phyloP scores from a whole-genome alignment of 2,797 vertebrate genomes.

The Dendrocincla fuliginosa region DNA sequence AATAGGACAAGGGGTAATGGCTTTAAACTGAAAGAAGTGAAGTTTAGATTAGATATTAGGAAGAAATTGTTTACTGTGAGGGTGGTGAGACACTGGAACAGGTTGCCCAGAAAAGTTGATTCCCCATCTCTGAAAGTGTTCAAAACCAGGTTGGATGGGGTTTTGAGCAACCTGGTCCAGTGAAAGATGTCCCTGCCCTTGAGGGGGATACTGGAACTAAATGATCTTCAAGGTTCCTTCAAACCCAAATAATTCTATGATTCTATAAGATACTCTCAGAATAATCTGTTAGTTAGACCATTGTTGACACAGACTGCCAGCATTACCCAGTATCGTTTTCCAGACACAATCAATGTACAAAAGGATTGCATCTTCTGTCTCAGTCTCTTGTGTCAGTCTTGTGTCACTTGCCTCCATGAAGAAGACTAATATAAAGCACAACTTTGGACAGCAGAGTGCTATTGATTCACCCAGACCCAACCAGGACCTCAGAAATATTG shows the following conservation, averaged over 20 bases:
- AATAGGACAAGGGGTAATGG: neutral
- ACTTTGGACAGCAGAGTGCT: neutral
- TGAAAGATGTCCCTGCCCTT: neutral
- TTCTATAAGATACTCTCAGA: neutral
- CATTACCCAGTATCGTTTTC: neutral
- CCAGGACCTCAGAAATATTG: neutral
- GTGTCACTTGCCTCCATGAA: neutral
- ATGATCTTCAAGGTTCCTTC: neutral
- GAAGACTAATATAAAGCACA: neutral
- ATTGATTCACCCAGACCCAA: neutral
- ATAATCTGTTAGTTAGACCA: neutral
- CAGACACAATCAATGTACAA: neutral
- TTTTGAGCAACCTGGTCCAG: neutral
- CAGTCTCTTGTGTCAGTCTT: neutral
- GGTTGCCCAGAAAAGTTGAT: neutral
- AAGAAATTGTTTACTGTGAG: neutral
- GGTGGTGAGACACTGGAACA: neutral
- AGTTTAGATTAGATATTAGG: neutral
- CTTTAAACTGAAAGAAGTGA: neutral
- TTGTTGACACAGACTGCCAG: neutral
- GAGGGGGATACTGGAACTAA: neutral
- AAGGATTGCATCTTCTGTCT: neutral
- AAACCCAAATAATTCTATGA: neutral
- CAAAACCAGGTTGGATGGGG: neutral
- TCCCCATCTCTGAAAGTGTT: neutral